These are phyloP conservation scores for Daktulosphaira vitifoliae DNA, from an alignment of 1,140 invertebrate genomes.

Conservation along the genomic window DNA sequence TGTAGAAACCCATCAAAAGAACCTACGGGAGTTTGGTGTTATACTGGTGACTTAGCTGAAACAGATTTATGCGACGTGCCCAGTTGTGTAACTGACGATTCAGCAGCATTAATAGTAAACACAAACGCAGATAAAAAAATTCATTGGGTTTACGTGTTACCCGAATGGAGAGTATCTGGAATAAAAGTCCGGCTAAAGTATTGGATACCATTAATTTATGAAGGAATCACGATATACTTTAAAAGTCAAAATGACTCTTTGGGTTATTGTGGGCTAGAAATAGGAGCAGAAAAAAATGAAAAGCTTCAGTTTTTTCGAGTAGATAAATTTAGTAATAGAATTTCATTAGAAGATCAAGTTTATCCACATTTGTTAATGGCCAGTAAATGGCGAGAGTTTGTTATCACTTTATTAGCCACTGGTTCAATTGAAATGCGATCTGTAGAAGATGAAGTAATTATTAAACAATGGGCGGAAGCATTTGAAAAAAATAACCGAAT, in stretches of 20 bases:
- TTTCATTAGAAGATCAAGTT: not conserved
- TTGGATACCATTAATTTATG: not conserved
- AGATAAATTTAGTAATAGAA: not conserved
- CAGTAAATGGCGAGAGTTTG: not conserved
- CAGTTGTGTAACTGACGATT: not conserved
- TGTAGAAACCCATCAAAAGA: slow-evolving; percentile 16
- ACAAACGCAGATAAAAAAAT: not conserved
- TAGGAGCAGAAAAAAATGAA: not conserved
- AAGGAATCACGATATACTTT: not conserved
- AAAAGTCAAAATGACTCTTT: not conserved
- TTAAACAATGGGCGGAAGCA: no score
- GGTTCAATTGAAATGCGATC: no score
- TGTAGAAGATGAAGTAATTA: no score
- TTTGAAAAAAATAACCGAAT: not conserved
- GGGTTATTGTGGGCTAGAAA: not conserved
- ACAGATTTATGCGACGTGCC: slow-evolving; percentile 19
- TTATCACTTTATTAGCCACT: not conserved
- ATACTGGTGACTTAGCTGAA: not conserved
- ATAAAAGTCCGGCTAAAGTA: not conserved
- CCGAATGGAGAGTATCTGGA: slow-evolving; percentile 5
- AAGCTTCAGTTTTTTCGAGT: not conserved
- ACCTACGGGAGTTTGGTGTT: slow-evolving; percentile 17
- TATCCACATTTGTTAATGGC: slow-evolving; percentile 14
- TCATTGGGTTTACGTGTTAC: slow-evolving; percentile 17
- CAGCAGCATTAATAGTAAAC: not conserved